phyloP scores from a whole-genome alignment of 2,888 invertebrate species.

The Calephelis perditalis region DNA sequence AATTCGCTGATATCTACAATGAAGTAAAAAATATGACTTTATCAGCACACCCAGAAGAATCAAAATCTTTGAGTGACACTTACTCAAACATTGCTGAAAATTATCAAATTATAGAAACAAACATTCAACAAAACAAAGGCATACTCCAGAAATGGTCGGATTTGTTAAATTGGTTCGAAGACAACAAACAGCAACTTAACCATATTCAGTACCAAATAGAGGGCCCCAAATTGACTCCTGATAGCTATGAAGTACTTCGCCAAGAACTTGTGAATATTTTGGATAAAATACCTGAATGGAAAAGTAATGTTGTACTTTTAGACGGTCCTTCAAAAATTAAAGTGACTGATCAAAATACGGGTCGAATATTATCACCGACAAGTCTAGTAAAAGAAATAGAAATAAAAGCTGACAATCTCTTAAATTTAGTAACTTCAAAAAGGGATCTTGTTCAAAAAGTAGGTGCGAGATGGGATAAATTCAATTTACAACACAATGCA shows the following conservation, averaged over 20 bases:
- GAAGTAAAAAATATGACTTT: constrained; percentile 88
- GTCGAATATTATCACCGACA: constrained; percentile 84
- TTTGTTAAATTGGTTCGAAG: constrained; percentile 88
- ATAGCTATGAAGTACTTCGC: constrained; percentile 83
- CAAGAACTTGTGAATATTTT: constrained; percentile 84
- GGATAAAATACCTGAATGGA: constrained; percentile 83
- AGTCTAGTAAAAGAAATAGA: constrained; percentile 85
- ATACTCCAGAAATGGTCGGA: constrained; percentile 90
- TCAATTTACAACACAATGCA: constrained; percentile 84
- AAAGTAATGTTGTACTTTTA: constrained; percentile 81
- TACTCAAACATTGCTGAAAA: constrained; percentile 86
- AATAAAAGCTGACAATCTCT: constrained; percentile 81
- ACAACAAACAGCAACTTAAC: constrained; percentile 86
- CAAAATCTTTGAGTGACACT: constrained; percentile 83
- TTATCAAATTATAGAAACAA: constrained; percentile 86
- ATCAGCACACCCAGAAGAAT: constrained; percentile 85
- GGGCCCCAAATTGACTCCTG: constrained; percentile 83
- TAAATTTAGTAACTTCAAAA: constrained; percentile 82
- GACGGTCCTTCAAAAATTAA: constrained; percentile 83
- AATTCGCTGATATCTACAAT: constrained; percentile 87
- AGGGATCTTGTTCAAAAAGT: constrained; percentile 84
- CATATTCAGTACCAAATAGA: constrained; percentile 90
- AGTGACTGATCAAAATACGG: constrained; percentile 83
- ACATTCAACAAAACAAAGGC: constrained; percentile 84
- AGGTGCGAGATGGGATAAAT: constrained; percentile 86